Conservation (phyloP, 2,888 invertebrate genomes). For the Eupelmus urozonus region DNA sequence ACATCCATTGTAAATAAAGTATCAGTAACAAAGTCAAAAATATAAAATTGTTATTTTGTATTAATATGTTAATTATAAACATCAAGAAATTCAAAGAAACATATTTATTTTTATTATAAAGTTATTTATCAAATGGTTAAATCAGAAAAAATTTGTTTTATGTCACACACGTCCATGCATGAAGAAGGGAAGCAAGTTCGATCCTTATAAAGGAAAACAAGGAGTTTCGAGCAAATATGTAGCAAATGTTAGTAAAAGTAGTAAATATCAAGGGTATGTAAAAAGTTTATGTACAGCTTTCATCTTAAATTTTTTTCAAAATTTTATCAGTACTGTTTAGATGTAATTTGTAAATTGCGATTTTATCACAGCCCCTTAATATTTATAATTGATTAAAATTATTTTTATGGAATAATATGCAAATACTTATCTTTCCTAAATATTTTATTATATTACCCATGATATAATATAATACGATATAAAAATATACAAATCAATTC, state of each 20-base stretch:
- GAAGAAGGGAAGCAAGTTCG: constrained; percentile 53
- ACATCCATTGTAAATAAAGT: neutral
- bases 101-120: constrained; percentile 34
- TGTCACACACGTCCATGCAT: constrained; percentile 51
- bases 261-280: constrained; percentile 39
- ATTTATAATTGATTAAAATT: constrained; percentile 24
- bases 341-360: constrained; percentile 9
- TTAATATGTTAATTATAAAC: constrained; percentile 28
- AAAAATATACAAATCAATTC: constrained; percentile 60
- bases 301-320: neutral
- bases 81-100: constrained; percentile 26
- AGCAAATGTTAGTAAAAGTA: constrained; percentile 51
- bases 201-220: constrained; percentile 41
- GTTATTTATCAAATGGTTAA: constrained; percentile 28
- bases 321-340: no score
- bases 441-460: constrained; percentile 54
- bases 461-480: constrained; percentile 47
- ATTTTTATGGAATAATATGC: constrained; percentile 35
- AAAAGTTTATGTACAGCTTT: constrained; percentile 11
- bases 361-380: constrained; percentile 43
- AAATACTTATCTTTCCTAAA: constrained; percentile 45
- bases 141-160: constrained; percentile 15
- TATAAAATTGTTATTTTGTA: constrained; percentile 2
- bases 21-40: neutral
- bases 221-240: constrained; percentile 29